Base-by-base conservation (phyloP, 2,888 invertebrate species). In the Clusia tigrina region DNA sequence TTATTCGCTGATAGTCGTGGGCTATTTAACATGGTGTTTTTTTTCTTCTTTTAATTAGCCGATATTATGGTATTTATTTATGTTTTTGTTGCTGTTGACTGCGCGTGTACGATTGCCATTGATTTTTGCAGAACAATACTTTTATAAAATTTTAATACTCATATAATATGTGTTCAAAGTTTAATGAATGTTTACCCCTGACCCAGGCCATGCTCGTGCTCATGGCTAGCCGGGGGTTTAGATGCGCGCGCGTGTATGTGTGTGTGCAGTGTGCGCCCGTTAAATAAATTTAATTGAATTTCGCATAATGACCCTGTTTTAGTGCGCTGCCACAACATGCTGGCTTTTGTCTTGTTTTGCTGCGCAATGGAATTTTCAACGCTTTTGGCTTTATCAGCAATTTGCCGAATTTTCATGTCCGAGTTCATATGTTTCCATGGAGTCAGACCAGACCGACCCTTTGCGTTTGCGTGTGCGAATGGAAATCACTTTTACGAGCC, bases 21-120 rank as follows among this genome's bases (percentile, higher is more conserved):
- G 42, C n/a, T 17, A 42, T 42, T 42, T 42, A 42, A 42, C n/a
- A 42, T 10, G n/a, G n/a, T n/a, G n/a, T n/a, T n/a, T n/a, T n/a
- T 42, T 5, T 42, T 42, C 15, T 42, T 5, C 32, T 9, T 12
- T 5, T n/a, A 42, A 42, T 42, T 42, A 42, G 42, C 9, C 42
- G n/a, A 42, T 2, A n/a, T 42, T 42, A 17, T 42, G 10, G 42
- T 42, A 32, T 9, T 32, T 32, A 17, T 42, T 42, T 3, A n/a
- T 42, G 42, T n/a, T 42, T 10, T 42, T 5, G 42, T 42, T 42
- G 42, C n/a, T 42, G 6, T 42, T 42, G 42, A n/a, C n/a, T 15
- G 42, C 42, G 9, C n/a, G 42, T 32, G 42, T n/a, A 42, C 9
- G n/a, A n/a, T n/a, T n/a, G 9, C n/a, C n/a, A 42, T 42, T 42